These are phyloP conservation scores for Apis mellifera DNA, from an alignment of 1,140 invertebrate genomes.

Conservation along the genomic window Amel_HAv3.1 CM009932.2:9867001-9867500, in stretches of 20 bases:
- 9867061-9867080: neutral
- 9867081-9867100: neutral
- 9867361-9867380: neutral
- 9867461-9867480: slow-evolving; percentile 56
- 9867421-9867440: slow-evolving; percentile 55
- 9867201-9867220: neutral
- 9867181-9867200: too few species aligned
- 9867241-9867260: neutral
- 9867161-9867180: too few species aligned
- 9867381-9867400: slow-evolving; percentile 67
- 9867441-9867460: slow-evolving; percentile 60
- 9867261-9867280: neutral
- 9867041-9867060: neutral
- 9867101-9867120: neutral
- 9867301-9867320: neutral
- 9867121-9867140: neutral
- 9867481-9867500: slow-evolving; percentile 55
- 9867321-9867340: too few species aligned
- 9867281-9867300: slow-evolving; percentile 19
- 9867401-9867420: slow-evolving; percentile 68
- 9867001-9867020: neutral
- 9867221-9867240: neutral
- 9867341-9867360: neutral
- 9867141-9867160: neutral
- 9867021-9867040: neutral